Evolutionary conservation across 2,888 invertebrate species (phyloP), one percentile per base, ranked within the genome.

Genomic region (Noctua janthina): DNA sequence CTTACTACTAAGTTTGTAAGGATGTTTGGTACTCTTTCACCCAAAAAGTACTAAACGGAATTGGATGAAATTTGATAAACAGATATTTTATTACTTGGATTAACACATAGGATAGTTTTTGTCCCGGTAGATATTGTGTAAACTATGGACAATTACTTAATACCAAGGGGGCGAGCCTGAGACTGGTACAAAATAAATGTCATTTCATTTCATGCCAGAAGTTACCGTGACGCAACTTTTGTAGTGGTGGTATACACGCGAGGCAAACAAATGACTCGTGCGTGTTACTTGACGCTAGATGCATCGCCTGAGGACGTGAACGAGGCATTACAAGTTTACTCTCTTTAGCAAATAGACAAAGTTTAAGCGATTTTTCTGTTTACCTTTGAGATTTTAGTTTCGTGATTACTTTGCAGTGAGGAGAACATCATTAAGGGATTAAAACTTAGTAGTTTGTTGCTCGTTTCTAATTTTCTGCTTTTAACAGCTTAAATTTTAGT

Each of bases 331-430:
- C 62, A 69, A n/a, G 29, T 79, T 62, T 76, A 49, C 43, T 68
- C 74, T 76, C 29, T 74, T 71, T 59, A 15, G n/a, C 17, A 76
- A 72, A 78, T 67, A 69, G 74, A 74, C 56, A 62, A 82, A 88
- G 70, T 73, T 76, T 59, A 67, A 74, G 72, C 20, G 35, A 62
- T 76, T 85, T 73, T 82, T 78, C 43, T 72, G 59, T 74, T 51
- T 43, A 62, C 51, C 17, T 11, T 67, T 35, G 23, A 76, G 76
- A 66, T 64, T 78, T 74, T 29, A 68, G 13, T 59, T 74, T 51
- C 0, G 49, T 10, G 23, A 35, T 39, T 46, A 43, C n/a, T 70
- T 73, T 51, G 62, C 17, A 43, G 15, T 8, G n/a, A 15, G 15
- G 8, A 5, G n/a, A 39, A 68, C 29, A 49, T 64, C 54, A 35